phyloP scores from a whole-genome alignment of 1,140 invertebrate species.

The Ceratina calcarata region DNA sequence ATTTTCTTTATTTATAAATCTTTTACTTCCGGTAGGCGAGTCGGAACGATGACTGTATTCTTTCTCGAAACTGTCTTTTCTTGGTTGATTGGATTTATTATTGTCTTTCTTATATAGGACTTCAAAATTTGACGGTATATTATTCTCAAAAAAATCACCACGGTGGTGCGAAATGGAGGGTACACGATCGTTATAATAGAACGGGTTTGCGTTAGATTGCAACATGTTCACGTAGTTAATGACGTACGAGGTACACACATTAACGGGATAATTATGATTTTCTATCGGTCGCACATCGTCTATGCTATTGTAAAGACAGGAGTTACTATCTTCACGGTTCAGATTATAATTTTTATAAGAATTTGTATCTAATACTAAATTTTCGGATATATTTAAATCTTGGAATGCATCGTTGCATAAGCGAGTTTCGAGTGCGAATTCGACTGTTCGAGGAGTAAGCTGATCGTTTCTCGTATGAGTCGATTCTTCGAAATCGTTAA shows the following conservation, averaged over 20 bases:
- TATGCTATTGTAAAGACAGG: neutral
- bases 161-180: neutral
- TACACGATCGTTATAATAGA: neutral
- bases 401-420: conserved; percentile 29
- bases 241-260: neutral
- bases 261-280: neutral
- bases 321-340: neutral
- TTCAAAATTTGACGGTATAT: neutral
- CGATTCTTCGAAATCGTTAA: neutral
- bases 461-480: neutral
- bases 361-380: neutral
- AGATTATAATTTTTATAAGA: too few relatives aligned
- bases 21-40: neutral
- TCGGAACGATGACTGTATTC: neutral
- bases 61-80: too few relatives aligned
- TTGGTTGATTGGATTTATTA: too few relatives aligned
- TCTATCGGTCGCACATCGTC: neutral
- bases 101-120: neutral
- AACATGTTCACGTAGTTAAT: conserved; percentile 10
- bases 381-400: neutral
- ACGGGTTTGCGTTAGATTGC: neutral
- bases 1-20: neutral
- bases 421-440: neutral
- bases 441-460: neutral
- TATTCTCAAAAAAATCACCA: neutral